Percentiles rank a stretch among this genome's conserved stretches.
Evolutionary conservation across 2,113 vertebrate genomes (phyloP).

Genomic region (Eira barbara): DNA sequence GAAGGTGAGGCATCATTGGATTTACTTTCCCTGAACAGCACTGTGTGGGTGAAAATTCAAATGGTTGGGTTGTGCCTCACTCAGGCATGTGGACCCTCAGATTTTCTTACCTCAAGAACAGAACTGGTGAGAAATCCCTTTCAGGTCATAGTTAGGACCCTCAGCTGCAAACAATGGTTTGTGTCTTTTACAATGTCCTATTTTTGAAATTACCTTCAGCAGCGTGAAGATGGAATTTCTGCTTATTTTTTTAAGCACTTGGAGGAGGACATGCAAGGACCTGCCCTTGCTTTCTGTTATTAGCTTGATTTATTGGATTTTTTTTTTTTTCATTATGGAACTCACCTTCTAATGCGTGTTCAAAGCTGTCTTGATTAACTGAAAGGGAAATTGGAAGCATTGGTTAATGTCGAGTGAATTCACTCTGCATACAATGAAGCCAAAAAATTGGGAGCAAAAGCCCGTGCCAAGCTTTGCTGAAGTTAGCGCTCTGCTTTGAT

Average conservation of each 20-base stretch:
- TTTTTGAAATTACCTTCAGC: not conserved
- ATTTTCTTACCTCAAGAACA: not conserved
- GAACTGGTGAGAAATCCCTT: no score
- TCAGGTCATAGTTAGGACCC: not conserved
- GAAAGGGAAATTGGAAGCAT: conserved; percentile 79
- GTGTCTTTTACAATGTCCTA: not conserved
- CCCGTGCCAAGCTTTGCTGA: not conserved
- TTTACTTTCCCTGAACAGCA: conserved; percentile 75
- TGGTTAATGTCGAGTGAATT: not conserved
- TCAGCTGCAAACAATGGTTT: not conserved
- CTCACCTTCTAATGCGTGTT: conserved; percentile 88
- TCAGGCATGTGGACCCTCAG: no score
- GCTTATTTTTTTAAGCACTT: not conserved
- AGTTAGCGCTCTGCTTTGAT: not conserved
- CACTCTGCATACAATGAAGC: not conserved
- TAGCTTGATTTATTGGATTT: not conserved
- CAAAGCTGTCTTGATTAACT: conserved; percentile 91
- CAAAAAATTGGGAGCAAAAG: not conserved
- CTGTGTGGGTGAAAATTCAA: conserved; percentile 42
- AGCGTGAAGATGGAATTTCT: not conserved
- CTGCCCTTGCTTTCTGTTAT: not conserved
- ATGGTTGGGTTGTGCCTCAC: not conserved
- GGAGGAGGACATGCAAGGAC: not conserved
- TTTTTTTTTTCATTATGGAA: not conserved
- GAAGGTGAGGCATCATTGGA: conserved; percentile 71